Base-by-base conservation (phyloP, 2,113 vertebrate genomes). In the Rattus norvegicus region DNA sequence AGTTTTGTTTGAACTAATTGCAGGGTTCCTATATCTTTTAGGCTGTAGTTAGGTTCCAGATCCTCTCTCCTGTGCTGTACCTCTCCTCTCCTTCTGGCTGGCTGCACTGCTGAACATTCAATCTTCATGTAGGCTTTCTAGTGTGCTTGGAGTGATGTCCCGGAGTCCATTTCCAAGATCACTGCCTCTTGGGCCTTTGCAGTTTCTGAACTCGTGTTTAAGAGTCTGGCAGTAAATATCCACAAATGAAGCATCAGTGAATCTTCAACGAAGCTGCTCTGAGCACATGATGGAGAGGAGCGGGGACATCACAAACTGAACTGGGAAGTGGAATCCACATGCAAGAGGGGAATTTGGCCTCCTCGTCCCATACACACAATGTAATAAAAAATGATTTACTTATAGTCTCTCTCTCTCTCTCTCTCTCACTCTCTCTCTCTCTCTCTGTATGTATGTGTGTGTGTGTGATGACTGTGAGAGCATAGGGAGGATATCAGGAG, bases 61-160 rank as follows among this genome's bases (percentile, higher is more conserved):
- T 28, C 10, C 8, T 0, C 22, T n/a, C 54, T 39, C 47, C 24
- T 8, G 3, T 7, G 4, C 65, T 9, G 2, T 13, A 49, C 39
- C 39, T 7, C 28, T 47, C 63, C 33, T 59, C 56, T 61, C 36
- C 20, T 1, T n/a, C 4, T n/a, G 65, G 54, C 2, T 24, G 63
- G 1, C 43, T 20, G 43, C 33, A 22, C 36, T 26, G 70, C 16
- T 54, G 39, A 90, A 36, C 43, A 22, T 7, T 63, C 8, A 13
- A 14, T 20, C 47, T 20, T 65, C 33, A 6, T 14, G n/a, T 5
- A 22, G 26, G 1, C 4, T 26, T 16, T 28, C 75, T 28, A 56
- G 14, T n/a, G n/a, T 33, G 67, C 19, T 59, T 47, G 73, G n/a
- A 28, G 30, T 43, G 36, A n/a, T 9, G 13, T 4, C 30, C 30